A percentile compares a stretch with the other conserved stretches of the same genome.
Conservation (phyloP, 1,140 invertebrate species). For the Tetramorium simillimum region DNA sequence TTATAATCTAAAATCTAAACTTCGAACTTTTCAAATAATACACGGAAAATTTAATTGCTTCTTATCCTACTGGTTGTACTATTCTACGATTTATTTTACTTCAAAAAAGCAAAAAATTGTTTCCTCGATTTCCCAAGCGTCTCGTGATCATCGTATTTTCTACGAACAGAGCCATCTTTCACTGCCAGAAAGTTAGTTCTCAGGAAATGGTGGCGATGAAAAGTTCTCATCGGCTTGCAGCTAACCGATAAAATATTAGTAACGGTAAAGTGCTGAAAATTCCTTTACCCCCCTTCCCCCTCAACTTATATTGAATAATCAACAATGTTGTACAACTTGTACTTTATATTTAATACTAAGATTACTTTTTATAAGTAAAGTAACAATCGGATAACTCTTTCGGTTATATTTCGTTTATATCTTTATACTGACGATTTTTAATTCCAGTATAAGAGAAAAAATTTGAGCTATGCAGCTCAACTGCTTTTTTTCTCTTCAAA, state of each 20-base stretch:
- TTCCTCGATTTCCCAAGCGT: constrained; percentile 71
- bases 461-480: neutral
- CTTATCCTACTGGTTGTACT: neutral
- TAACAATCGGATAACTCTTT: neutral
- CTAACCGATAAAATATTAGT: constrained; percentile 42
- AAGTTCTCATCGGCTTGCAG: constrained; percentile 56
- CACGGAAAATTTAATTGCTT: neutral
- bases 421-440: neutral
- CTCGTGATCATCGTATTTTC: constrained; percentile 67
- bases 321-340: constrained; percentile 27
- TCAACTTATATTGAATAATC: constrained; percentile 23
- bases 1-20: neutral
- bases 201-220: constrained; percentile 46
- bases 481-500: neutral
- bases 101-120: constrained; percentile 64
- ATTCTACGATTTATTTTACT: constrained; percentile 54
- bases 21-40: neutral
- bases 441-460: neutral
- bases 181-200: constrained; percentile 63
- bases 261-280: constrained; percentile 45
- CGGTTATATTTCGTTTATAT: neutral
- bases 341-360: constrained; percentile 21
- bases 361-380: constrained; percentile 36
- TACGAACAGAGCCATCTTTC: constrained; percentile 60
- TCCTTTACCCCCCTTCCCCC: neutral